Evolutionary conservation across 2,888 invertebrate genomes (phyloP).

Genomic region (Hipparchia semele): DNA sequence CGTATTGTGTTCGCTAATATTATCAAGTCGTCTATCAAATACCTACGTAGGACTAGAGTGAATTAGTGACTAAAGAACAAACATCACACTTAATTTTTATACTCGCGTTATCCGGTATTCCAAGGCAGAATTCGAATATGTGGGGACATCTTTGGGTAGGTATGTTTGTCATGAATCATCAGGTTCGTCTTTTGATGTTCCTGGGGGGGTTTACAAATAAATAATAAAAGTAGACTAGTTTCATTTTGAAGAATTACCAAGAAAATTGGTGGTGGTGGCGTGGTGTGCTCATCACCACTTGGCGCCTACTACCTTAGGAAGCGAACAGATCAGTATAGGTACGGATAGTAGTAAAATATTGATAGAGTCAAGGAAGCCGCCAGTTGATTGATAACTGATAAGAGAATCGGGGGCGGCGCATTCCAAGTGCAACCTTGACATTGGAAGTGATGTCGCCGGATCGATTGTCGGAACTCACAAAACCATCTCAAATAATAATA

Average conservation of each 20-base stretch:
- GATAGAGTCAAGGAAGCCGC: slow-evolving; percentile 15
- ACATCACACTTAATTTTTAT: too few relatives aligned
- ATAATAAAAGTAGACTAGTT: too few relatives aligned
- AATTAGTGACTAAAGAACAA: too few relatives aligned
- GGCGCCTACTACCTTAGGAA: background rate
- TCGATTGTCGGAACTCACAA: slow-evolving; percentile 74
- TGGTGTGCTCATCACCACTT: too few relatives aligned
- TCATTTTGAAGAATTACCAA: too few relatives aligned
- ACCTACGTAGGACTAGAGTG: background rate
- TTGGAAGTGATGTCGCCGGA: slow-evolving; percentile 75
- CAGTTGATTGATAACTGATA: slow-evolving; percentile 40
- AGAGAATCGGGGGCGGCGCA: slow-evolving; percentile 63
- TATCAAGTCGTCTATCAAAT: background rate
- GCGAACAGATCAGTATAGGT: background rate
- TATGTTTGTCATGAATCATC: too few relatives aligned
- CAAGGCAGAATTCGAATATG: too few relatives aligned
- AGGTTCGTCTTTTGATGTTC: too few relatives aligned
- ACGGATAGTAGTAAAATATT: background rate
- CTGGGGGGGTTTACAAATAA: too few relatives aligned
- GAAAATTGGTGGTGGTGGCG: too few relatives aligned
- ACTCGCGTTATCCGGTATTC: too few relatives aligned
- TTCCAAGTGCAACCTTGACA: slow-evolving; percentile 81
- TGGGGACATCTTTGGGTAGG: too few relatives aligned
- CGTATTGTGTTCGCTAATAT: background rate
- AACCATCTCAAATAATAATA: slow-evolving; percentile 79